Evolutionary conservation across 2,113 vertebrate genomes (phyloP).

Genomic region (Protomyctophum bolini): DNA sequence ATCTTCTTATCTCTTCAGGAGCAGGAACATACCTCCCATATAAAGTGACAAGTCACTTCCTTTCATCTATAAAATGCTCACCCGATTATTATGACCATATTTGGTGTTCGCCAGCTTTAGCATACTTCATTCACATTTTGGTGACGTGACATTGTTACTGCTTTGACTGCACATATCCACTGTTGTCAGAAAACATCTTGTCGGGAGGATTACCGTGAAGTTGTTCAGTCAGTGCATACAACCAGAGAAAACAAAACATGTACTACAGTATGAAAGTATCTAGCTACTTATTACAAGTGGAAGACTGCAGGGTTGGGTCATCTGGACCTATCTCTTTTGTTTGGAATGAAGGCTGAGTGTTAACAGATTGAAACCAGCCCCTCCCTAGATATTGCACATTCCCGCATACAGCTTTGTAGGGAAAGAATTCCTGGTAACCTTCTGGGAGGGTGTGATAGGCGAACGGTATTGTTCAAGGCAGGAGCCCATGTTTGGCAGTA

Average conservation of each 20-base stretch:
- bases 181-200: not conserved
- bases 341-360: constrained; percentile 3
- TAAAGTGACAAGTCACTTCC: too few species aligned
- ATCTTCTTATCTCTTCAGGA: too few species aligned
- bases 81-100: too few species aligned
- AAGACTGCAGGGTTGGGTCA: not conserved
- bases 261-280: too few species aligned
- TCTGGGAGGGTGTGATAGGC: constrained; percentile 40
- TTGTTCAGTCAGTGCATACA: not conserved
- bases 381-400: constrained; percentile 23
- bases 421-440: constrained; percentile 53
- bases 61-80: not conserved
- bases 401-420: constrained; percentile 30
- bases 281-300: too few species aligned
- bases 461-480: constrained; percentile 42
- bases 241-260: not conserved
- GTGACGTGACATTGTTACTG: not conserved
- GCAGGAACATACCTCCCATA: too few species aligned
- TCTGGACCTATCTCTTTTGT: not conserved
- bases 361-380: constrained; percentile 19
- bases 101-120: too few species aligned
- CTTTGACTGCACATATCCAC: not conserved
- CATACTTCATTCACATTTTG: not conserved
- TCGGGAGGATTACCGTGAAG: too few species aligned
- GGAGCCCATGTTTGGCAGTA: not conserved